Evolutionary conservation across 2,888 invertebrate species (phyloP), one percentile per base, ranked within the genome.

Genomic region (Meiosimyza decipiens): DNA sequence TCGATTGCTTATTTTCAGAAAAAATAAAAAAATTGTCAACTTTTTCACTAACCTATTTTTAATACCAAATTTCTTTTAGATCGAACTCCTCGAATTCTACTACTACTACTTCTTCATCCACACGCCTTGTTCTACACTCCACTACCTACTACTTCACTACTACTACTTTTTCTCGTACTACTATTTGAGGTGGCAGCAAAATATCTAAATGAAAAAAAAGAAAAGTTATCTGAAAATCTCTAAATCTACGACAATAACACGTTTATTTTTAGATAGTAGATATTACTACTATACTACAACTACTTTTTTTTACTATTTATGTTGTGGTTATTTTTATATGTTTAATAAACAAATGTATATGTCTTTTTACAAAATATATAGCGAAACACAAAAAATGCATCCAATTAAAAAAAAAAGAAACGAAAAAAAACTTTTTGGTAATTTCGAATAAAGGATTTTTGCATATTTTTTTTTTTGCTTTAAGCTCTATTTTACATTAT

Each of bases 1-100:
- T 71, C 62, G n/a, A 28, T 71, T 66, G 69, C 69, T 74, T 64
- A 50, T 60, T 66, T 66, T 66, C 67, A 59, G 60, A 71, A 60
- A 28, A 22, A 72, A 71, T 47, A 69, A 49, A 71, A 40, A 55
- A 64, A 60, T 63, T 63, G 33, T 71, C 71, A 78, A 77, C 77
- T 80, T 80, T 82, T 82, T 83, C 76, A 85, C 84, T 84, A 84
- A 84, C 84, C 84, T 82, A 85, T 85, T 84, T 82, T 83, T 83
- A 83, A 82, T 81, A 85, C 83, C 82, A 83, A 85, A 83, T 84
- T 83, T 85, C 84, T 84, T 84, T 83, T 84, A 84, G 84, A 85
- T 84, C 72, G 63, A 63, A 51, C 64, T 64, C 77, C 74, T 76
- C 72, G 74, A 71, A 64, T 75, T 79, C 80, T 80, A 77, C 77